A percentile compares a stretch with the other conserved stretches of the same genome.
Evolutionary conservation across 1,140 invertebrate species (phyloP).

Genomic region (Acromyrmex echinatior): DNA sequence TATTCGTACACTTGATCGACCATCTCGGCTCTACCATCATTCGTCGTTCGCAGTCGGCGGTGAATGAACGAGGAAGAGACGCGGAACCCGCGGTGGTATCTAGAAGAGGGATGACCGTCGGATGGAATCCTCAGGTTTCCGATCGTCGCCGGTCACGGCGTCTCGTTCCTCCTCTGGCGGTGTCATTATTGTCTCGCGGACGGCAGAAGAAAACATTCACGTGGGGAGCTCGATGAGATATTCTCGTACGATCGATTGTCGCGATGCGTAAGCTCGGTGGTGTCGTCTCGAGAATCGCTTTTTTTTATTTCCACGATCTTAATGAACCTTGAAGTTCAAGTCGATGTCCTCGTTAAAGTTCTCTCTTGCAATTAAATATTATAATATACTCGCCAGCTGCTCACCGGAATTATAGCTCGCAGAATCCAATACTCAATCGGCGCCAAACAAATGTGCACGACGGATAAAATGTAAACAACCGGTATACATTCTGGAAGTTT

Average conservation of each 20-base stretch:
- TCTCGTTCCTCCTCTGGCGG: conserved; percentile 17
- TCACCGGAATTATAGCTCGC: neutral
- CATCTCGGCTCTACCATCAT: conserved; percentile 86
- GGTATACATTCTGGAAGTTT: neutral
- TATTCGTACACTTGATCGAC: conserved; percentile 76
- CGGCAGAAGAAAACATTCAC: conserved; percentile 38
- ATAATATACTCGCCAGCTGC: neutral
- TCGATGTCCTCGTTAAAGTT: conserved; percentile 29
- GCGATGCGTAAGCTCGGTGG: conserved; percentile 28
- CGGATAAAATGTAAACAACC: conserved; percentile 14
- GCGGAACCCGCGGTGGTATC: neutral
- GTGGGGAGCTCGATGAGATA: conserved; percentile 28
- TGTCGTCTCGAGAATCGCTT: conserved; percentile 25
- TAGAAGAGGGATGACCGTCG: neutral
- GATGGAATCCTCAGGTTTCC: neutral
- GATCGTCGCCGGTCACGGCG: neutral
- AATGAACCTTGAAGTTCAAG: neutral
- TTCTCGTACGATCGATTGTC: conserved; percentile 52
- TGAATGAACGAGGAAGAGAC: conserved; percentile 17
- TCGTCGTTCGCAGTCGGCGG: conserved; percentile 65
- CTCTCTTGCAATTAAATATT: conserved; percentile 1
- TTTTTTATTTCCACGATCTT: conserved; percentile 26
- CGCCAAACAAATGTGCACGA: neutral
- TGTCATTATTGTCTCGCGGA: conserved; percentile 70
- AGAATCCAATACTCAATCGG: neutral